Percentiles rank a stretch among this genome's conserved stretches.
phyloP scores from a whole-genome alignment of 2,113 vertebrate species.

The Gasterosteus aculeatus region DNA sequence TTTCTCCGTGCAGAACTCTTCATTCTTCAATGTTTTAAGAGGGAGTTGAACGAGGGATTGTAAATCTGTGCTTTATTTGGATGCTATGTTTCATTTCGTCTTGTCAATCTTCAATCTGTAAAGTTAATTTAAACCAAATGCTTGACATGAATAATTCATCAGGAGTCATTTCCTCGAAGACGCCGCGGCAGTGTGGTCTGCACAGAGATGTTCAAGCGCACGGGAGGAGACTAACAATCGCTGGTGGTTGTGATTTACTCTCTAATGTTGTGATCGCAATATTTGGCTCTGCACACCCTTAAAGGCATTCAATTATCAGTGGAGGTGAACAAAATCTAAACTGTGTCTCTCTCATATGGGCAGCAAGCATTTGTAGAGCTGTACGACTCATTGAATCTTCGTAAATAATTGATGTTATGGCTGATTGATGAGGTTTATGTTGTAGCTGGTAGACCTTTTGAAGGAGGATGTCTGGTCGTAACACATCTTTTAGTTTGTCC shows the following conservation, averaged over 20 bases:
- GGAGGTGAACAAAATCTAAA: conserved; percentile 46
- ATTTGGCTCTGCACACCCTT: conserved; percentile 32
- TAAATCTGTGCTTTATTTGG: conserved; percentile 45
- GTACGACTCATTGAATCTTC: conserved; percentile 26
- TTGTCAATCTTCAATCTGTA: conserved; percentile 25
- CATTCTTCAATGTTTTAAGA: conserved; percentile 10
- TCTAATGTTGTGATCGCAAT: conserved; percentile 29
- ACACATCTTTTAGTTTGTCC: neutral
- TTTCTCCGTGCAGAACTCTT: neutral
- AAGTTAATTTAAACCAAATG: conserved; percentile 62
- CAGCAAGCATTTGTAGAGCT: conserved; percentile 20
- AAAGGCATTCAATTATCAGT: conserved; percentile 33
- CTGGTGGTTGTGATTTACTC: conserved; percentile 54
- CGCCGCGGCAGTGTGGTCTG: conserved; percentile 28
- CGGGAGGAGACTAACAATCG: conserved; percentile 27
- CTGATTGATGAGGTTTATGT: conserved; percentile 49
- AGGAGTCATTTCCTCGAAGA: conserved; percentile 42
- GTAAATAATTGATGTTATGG: conserved; percentile 58
- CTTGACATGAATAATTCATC: conserved; percentile 60
- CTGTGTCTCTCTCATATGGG: conserved; percentile 12
- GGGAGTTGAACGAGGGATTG: conserved; percentile 10
- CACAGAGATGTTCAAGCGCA: conserved; percentile 9
- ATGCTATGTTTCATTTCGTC: conserved; percentile 64
- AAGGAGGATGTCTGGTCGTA: conserved; percentile 21
- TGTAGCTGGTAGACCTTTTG: conserved; percentile 21